phyloP scores from a whole-genome alignment of 2,113 vertebrate species.

The Clarias gariepinus region DNA sequence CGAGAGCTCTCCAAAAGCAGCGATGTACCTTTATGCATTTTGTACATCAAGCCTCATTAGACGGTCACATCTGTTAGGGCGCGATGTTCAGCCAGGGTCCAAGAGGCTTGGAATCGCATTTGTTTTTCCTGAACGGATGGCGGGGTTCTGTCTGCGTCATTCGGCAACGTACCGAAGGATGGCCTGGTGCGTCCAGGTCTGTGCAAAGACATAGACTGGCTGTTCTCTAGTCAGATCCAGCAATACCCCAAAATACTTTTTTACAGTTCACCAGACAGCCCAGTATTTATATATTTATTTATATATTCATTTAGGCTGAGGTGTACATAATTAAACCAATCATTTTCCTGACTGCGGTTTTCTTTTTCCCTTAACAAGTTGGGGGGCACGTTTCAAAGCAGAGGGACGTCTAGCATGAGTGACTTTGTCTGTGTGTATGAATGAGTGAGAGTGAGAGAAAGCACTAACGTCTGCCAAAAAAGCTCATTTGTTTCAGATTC shows the following conservation, averaged over 20 bases:
- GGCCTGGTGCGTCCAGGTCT: conserved; percentile 18
- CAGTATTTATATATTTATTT: not conserved
- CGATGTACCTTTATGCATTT: conserved; percentile 21
- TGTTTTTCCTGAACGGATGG: not conserved
- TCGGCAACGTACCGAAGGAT: not conserved
- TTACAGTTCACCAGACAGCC: conserved; percentile 48
- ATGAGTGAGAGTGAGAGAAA: not conserved
- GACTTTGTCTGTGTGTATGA: not conserved
- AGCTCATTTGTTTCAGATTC: conserved; percentile 28
- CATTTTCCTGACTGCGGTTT: conserved; percentile 23
- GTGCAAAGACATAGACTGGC: not conserved
- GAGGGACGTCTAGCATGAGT: not conserved
- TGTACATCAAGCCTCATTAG: conserved; percentile 22
- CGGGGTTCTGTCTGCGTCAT: not conserved
- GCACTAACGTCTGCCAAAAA: conserved; percentile 11
- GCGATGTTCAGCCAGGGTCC: not conserved
- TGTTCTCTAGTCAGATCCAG: conserved; percentile 42
- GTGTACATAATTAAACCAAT: conserved; percentile 37
- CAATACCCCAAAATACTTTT: conserved; percentile 56
- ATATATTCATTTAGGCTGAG: not conserved
- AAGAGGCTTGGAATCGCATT: not conserved
- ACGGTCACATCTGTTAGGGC: conserved; percentile 4
- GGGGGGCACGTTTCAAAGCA: conserved; percentile 7
- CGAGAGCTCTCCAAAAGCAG: not conserved
- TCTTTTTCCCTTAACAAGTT: not conserved